phyloP scores from a whole-genome alignment of 2,888 invertebrate species.

The Pecten maximus region DNA sequence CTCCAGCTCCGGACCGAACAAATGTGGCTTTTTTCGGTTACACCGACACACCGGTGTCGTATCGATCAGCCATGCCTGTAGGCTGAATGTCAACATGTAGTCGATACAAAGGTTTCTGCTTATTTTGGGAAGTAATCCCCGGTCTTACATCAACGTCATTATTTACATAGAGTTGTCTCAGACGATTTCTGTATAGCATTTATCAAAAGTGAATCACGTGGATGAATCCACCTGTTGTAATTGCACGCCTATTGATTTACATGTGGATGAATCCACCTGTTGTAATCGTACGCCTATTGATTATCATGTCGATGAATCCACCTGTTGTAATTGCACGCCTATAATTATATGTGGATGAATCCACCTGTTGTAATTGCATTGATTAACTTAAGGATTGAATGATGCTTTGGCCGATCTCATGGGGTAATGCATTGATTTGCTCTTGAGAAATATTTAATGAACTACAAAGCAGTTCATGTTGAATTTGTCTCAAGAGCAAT shows the following conservation, averaged over 20 bases:
- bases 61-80: background rate
- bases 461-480: too few relatives aligned
- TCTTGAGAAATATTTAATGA: too few relatives aligned
- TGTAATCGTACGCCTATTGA: background rate
- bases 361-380: background rate
- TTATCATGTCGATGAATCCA: background rate
- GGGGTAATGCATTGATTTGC: too few relatives aligned
- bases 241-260: background rate
- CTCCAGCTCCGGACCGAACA: background rate
- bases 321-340: background rate
- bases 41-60: background rate
- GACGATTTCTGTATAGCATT: too few relatives aligned
- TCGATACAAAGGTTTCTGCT: background rate
- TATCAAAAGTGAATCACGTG: background rate
- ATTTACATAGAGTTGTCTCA: too few relatives aligned
- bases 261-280: background rate
- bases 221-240: background rate
- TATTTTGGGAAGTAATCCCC: background rate
- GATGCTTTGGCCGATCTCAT: too few relatives aligned
- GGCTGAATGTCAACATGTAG: slow-evolving; percentile 1
- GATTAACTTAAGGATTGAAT: too few relatives aligned
- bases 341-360: background rate
- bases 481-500: too few relatives aligned
- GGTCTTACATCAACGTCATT: background rate
- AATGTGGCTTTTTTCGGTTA: background rate